These are phyloP conservation scores for Isichthys henryi DNA, from an alignment of 2,113 vertebrate genomes.

Conservation along the genomic window DNA sequence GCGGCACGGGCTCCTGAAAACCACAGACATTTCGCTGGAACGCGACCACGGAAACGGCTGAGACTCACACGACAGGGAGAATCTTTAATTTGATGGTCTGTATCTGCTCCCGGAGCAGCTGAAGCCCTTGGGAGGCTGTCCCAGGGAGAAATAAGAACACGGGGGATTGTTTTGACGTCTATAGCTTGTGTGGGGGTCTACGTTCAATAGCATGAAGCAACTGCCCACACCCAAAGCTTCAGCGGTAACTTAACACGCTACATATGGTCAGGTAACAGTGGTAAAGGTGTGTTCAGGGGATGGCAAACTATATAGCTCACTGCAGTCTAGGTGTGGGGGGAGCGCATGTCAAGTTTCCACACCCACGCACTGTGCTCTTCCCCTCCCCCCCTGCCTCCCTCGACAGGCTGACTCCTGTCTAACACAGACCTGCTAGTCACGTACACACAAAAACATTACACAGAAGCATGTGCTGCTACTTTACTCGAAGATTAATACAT, in stretches of 20 bases:
- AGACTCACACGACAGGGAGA: not conserved
- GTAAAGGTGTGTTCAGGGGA: not conserved
- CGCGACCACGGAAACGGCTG: not conserved
- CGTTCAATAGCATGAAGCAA: not conserved
- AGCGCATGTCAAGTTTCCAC: not conserved
- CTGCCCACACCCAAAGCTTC: not conserved
- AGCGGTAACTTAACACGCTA: not conserved
- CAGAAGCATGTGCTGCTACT: not conserved
- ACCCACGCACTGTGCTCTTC: not conserved
- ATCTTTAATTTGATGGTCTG: not conserved
- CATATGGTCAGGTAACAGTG: slow-evolving; percentile 2
- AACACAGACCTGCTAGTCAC: slow-evolving; percentile 7
- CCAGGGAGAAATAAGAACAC: not conserved
- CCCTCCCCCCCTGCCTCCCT: not conserved
- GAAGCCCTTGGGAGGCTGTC: not conserved
- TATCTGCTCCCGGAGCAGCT: not conserved
- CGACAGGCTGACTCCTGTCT: slow-evolving; percentile 6
- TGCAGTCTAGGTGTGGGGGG: not conserved
- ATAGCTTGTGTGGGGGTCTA: not conserved
- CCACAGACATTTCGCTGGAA: not conserved
- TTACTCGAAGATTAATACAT: not conserved
- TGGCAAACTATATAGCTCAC: not conserved
- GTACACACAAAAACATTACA: slow-evolving; percentile 9
- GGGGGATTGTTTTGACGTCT: not conserved
- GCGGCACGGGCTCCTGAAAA: not conserved